Conservation (phyloP, 2,888 invertebrate genomes). For the Agapostemon virescens region DNA sequence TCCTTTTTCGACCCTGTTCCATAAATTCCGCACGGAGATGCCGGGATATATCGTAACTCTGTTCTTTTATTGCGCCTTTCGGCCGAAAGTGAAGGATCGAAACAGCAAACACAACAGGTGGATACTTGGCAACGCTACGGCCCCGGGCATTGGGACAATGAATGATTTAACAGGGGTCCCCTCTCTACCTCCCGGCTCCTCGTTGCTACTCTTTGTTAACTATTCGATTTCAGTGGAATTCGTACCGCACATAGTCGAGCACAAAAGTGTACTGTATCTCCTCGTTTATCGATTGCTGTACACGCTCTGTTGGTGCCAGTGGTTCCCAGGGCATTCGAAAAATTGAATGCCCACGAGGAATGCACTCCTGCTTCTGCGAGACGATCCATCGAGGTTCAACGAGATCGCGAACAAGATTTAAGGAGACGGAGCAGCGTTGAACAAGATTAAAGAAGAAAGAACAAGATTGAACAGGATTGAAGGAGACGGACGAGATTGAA, state of each 20-base stretch:
- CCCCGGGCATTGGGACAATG: neutral
- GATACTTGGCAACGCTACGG: neutral
- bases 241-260: neutral
- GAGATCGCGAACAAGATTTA: too few species aligned
- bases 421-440: too few species aligned
- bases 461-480: too few species aligned
- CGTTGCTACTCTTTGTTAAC: slow-evolving; percentile 3
- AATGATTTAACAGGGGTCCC: neutral
- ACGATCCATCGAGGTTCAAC: too few species aligned
- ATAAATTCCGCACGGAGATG: neutral
- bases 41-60: neutral
- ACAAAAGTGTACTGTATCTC: neutral
- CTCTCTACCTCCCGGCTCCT: neutral
- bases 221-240: neutral
- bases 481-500: too few species aligned
- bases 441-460: too few species aligned
- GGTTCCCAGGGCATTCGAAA: too few species aligned
- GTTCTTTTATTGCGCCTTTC: neutral
- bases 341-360: too few species aligned
- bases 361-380: too few species aligned
- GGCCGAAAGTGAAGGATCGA: neutral
- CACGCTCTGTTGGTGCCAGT: too few species aligned
- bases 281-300: neutral
- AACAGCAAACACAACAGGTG: slow-evolving; percentile 1
- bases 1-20: slow-evolving; percentile 22